These are phyloP conservation scores for Crypturellus undulatus DNA, from an alignment of 2,113 vertebrate species.

Conservation along the genomic window DNA sequence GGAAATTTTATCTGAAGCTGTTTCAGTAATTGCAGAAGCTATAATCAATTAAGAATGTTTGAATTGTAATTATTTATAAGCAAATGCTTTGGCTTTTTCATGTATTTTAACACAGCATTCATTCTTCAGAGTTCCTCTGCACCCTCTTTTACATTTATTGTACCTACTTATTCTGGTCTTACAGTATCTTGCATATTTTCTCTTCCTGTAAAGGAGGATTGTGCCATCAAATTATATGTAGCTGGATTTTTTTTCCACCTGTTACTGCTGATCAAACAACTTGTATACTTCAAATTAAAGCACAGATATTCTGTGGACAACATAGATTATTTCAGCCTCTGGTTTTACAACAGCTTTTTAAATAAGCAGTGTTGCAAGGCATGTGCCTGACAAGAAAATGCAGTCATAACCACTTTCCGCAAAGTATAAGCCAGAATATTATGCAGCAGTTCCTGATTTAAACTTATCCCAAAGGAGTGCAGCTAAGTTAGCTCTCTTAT, in stretches of 20 bases:
- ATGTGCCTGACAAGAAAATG: not conserved
- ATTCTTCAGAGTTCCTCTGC: not conserved
- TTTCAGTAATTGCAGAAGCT: not conserved
- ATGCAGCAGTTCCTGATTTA: conserved; percentile 20
- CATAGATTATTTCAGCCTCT: not conserved
- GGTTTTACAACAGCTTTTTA: not conserved
- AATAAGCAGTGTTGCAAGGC: not conserved
- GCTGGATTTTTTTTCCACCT: not conserved
- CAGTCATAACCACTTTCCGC: not conserved
- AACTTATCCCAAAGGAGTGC: conserved; percentile 24
- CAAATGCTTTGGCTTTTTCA: not conserved
- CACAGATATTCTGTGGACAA: not conserved
- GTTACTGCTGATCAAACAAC: not conserved
- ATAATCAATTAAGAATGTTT: not conserved
- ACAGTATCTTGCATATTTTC: not conserved
- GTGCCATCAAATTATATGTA: not conserved
- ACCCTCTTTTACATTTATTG: not conserved
- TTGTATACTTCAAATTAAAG: not conserved
- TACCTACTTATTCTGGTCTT: not conserved
- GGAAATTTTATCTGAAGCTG: conserved; percentile 27
- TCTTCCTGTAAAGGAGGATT: not conserved
- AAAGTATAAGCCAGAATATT: not conserved
- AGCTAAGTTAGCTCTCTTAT: not conserved
- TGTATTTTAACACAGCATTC: not conserved
- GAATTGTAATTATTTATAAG: not conserved